Conservation (phyloP, 1,140 invertebrate genomes). For the Drosophila setifemur region DNA sequence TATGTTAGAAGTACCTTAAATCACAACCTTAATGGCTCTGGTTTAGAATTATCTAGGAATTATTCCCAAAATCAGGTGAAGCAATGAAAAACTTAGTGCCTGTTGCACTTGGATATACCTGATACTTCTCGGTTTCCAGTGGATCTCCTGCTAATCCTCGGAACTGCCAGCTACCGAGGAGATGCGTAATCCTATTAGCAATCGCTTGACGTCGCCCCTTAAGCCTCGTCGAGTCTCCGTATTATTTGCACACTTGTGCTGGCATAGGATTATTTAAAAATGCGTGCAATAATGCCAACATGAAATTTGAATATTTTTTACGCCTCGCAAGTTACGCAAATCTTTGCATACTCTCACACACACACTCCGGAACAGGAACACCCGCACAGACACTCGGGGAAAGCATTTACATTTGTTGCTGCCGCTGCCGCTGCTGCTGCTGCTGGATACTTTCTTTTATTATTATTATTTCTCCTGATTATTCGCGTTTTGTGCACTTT, state of each 20-base stretch:
- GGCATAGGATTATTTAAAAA: conserved; percentile 68
- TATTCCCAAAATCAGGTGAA: too few species aligned
- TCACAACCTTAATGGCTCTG: too few species aligned
- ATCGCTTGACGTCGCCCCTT: conserved; percentile 45
- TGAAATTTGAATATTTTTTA: conserved; percentile 74
- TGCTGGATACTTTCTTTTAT: conserved; percentile 22
- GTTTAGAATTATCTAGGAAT: too few species aligned
- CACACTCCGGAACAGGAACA: conserved; percentile 36
- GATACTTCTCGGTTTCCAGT: conserved; percentile 29
- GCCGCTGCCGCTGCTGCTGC: conserved; percentile 18
- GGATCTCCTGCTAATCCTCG: conserved; percentile 36
- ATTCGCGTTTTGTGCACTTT: conserved; percentile 61
- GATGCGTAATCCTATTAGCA: conserved; percentile 50
- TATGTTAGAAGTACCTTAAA: too few species aligned
- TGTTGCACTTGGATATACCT: conserved; percentile 29
- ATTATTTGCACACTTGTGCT: conserved; percentile 61
- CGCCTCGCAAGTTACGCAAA: conserved; percentile 39
- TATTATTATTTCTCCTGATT: conserved; percentile 18
- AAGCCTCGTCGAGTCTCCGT: conserved; percentile 31
- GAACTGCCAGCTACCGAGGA: conserved; percentile 33
- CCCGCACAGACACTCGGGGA: conserved; percentile 8
- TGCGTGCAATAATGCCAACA: conserved; percentile 71
- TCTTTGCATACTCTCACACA: conserved; percentile 62
- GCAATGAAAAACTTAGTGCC: neutral
- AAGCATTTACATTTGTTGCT: conserved; percentile 49